Evolutionary conservation across 2,113 vertebrate genomes (phyloP), one percentile per base, ranked within the genome.

Genomic region (Gila orcuttii): DNA sequence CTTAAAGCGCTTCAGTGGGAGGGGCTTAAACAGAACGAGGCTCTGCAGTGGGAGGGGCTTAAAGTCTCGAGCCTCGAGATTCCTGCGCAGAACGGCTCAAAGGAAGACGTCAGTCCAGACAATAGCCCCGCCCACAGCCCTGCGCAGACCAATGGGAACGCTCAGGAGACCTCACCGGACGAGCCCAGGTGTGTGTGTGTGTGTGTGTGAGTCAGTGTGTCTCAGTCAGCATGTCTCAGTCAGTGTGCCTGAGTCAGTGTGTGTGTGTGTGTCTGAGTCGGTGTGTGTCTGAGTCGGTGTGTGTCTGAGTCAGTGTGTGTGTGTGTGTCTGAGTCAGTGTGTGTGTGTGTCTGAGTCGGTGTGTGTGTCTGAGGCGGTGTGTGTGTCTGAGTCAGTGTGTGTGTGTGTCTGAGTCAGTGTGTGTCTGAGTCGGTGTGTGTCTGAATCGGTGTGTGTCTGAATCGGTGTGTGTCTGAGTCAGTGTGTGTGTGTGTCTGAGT

Each of bases 41-140:
- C 98, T 4, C 96, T 93, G n/a, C 96, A 96, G 47, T 99, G 98
- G 98, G 97, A 97, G 91, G 95, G 88, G 39, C 45, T 93, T 90
- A 93, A 91, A 87, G 91, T 95, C 86, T 42, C 42, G 8, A 91
- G 92, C 69, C 88, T 93, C 87, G 95, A 94, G 85, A 90, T 91
- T 75, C 93, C 95, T 79, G 89, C 94, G 57, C 94, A 95, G 77
- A 96, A 97, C 2, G 91, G 94, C 15, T 79, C 92, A 57, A 94
- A 94, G 90, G 96, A 96, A n/a, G 91, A 93, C 0, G 90, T 92
- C 17, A 95, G 93, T 87, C 93, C 95, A 71, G 93, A 95, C 74
- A 95, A 92, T 89, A 97, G 97, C 55, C 91, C 96, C 1, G 94
- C 94, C 89, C 96, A 95, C 90, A 96, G 96, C 60, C 90, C 95